Conservation (phyloP, 2,113 vertebrate genomes). For the Cephalopterus ornatus region DNA sequence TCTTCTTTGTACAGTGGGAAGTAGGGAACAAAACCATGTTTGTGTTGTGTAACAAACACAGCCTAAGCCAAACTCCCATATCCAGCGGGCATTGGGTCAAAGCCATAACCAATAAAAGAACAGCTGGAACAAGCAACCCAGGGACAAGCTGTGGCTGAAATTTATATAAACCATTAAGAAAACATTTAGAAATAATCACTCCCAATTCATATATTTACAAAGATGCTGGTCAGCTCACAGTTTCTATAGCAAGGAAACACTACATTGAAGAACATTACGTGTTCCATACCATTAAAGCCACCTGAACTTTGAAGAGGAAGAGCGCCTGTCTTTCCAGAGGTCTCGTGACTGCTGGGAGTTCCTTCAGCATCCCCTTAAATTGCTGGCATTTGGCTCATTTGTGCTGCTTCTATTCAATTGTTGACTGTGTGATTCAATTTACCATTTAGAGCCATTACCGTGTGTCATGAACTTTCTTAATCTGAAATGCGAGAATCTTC, state of each 20-base stretch:
- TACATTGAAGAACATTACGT: not conserved
- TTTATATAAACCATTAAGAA: not conserved
- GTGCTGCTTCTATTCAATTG: slow-evolving; percentile 28
- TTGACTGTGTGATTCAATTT: slow-evolving; percentile 57
- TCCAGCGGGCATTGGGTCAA: not conserved
- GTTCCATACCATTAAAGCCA: not conserved
- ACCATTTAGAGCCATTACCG: slow-evolving; percentile 50
- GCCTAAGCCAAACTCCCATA: not conserved
- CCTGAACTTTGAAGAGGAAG: not conserved
- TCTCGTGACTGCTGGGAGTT: not conserved
- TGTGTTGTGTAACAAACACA: not conserved
- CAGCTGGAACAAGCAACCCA: not conserved
- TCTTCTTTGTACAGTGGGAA: not conserved
- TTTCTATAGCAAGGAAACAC: not conserved
- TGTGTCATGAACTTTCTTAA: slow-evolving; percentile 50
- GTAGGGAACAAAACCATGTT: not conserved
- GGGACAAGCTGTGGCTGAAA: not conserved
- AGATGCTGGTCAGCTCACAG: not conserved
- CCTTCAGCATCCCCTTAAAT: slow-evolving; percentile 7
- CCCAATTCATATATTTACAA: not conserved
- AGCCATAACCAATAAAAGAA: not conserved
- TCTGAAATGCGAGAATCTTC: slow-evolving; percentile 51
- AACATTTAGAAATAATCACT: not conserved
- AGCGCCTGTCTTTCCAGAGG: not conserved
- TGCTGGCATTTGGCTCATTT: slow-evolving; percentile 24